These are phyloP conservation scores for Addax nasomaculatus DNA, from an alignment of 2,113 vertebrate genomes.

Conservation along the genomic window DNA sequence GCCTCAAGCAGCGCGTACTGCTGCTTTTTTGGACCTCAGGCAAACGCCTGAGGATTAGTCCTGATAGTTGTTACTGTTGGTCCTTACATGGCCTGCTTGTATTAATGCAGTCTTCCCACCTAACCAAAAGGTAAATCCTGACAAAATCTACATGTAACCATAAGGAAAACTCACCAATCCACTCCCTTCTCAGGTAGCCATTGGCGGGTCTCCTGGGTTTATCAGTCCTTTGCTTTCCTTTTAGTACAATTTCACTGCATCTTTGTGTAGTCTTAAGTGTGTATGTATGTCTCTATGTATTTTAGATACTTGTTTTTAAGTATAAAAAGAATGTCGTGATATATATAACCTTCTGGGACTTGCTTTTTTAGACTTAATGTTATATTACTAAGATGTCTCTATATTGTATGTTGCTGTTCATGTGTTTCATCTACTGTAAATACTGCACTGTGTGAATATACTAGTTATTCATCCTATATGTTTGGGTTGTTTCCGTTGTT, in stretches of 20 bases:
- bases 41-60: not conserved
- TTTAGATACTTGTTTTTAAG: not conserved
- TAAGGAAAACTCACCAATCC: not conserved
- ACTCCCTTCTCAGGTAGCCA: not conserved
- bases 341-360: not conserved
- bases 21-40: not conserved
- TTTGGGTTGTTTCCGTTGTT: not conserved
- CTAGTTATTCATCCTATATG: not conserved
- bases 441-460: not conserved
- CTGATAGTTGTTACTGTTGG: not conserved
- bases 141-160: not conserved
- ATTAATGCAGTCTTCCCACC: not conserved
- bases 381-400: not conserved
- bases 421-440: not conserved
- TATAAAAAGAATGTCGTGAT: not conserved
- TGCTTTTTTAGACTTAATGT: not conserved
- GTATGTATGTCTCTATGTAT: not conserved
- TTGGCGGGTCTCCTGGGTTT: not conserved
- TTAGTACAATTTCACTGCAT: not conserved
- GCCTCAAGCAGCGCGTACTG: not conserved
- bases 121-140: not conserved
- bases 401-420: not conserved
- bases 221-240: not conserved
- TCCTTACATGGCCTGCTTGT: not conserved
- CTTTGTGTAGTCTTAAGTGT: not conserved